Evolutionary conservation across 2,888 invertebrate species (phyloP).

Genomic region (Euplexia lucipara): DNA sequence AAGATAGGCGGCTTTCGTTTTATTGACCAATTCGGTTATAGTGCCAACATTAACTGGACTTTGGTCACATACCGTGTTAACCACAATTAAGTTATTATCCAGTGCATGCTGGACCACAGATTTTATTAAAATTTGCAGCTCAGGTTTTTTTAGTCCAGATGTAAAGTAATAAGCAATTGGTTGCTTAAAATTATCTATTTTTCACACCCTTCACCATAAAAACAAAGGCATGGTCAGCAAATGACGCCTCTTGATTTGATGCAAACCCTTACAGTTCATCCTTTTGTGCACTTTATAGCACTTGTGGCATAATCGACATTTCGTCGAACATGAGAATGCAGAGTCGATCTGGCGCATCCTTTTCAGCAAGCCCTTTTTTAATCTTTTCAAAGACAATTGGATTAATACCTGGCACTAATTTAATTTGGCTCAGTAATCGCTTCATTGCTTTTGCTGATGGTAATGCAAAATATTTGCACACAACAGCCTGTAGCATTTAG

Average conservation of each 20-base stretch:
- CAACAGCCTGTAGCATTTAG: constrained; percentile 11
- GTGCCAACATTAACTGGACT: constrained; percentile 22
- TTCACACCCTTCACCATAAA: constrained; percentile 34
- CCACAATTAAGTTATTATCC: constrained; percentile 2
- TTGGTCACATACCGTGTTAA: constrained; percentile 27
- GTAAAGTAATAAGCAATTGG: constrained; percentile 17
- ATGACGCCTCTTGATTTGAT: background rate
- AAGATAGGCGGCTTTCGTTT: constrained; percentile 4
- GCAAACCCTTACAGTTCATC: constrained; percentile 7
- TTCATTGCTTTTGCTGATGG: constrained; percentile 37
- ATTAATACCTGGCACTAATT: constrained; percentile 18
- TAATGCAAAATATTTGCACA: constrained; percentile 27
- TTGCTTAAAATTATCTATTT: constrained; percentile 26
- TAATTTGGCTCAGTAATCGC: constrained; percentile 14
- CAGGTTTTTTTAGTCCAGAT: background rate
- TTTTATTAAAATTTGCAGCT: constrained; percentile 3
- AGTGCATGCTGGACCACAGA: background rate
- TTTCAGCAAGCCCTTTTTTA: background rate
- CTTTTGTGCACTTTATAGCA: background rate
- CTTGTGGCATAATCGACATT: constrained; percentile 15
- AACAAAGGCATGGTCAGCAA: constrained; percentile 24
- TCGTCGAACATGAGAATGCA: constrained; percentile 25
- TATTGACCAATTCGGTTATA: constrained; percentile 13
- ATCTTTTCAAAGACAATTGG: constrained; percentile 18
- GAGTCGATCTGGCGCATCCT: background rate